A percentile compares a stretch with the other conserved stretches of the same genome.
phyloP scores from a whole-genome alignment of 92 coral and sea anemone genomes.

The Isaurus tuberculatus region DNA sequence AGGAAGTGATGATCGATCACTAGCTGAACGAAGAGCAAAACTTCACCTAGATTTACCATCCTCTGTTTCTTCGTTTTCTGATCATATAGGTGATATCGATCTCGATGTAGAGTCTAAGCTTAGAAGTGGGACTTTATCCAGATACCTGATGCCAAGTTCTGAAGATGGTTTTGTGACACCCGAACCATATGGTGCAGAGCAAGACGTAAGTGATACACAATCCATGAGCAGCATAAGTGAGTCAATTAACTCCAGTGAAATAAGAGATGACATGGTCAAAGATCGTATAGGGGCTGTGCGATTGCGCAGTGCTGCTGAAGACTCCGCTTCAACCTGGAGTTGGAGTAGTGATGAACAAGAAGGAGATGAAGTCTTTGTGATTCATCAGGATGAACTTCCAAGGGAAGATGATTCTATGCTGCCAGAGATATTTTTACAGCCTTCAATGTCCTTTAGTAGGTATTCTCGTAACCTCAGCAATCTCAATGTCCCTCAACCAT shows the following conservation, averaged over 20 bases:
- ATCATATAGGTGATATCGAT: not conserved
- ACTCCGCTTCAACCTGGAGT: slow-evolving; percentile 37
- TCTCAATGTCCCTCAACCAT: slow-evolving; percentile 17
- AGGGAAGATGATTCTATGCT: slow-evolving; percentile 12
- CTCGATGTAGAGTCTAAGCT: not conserved
- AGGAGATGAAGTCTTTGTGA: slow-evolving; percentile 42
- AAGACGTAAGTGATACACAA: slow-evolving; percentile 7
- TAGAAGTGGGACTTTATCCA: slow-evolving; percentile 30
- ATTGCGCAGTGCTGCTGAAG: slow-evolving; percentile 16
- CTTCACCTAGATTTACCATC: slow-evolving; percentile 42
- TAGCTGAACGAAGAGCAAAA: slow-evolving; percentile 47
- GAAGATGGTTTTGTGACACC: slow-evolving; percentile 3
- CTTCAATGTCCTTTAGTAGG: slow-evolving; percentile 41
- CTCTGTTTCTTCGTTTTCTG: not conserved
- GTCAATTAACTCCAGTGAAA: slow-evolving; percentile 2
- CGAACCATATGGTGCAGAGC: not conserved
- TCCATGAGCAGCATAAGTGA: slow-evolving; percentile 16
- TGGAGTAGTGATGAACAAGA: slow-evolving; percentile 49
- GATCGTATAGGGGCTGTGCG: slow-evolving; percentile 46
- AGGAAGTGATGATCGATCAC: slow-evolving; percentile 17
- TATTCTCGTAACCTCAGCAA: slow-evolving; percentile 36
- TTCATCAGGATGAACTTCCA: slow-evolving; percentile 31
- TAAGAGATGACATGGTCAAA: slow-evolving; percentile 37
- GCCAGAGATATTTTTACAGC: slow-evolving; percentile 36
- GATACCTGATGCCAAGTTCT: slow-evolving; percentile 35